Evolutionary conservation across 1,140 invertebrate genomes (phyloP).

Genomic region (Drosophila guanche): DNA sequence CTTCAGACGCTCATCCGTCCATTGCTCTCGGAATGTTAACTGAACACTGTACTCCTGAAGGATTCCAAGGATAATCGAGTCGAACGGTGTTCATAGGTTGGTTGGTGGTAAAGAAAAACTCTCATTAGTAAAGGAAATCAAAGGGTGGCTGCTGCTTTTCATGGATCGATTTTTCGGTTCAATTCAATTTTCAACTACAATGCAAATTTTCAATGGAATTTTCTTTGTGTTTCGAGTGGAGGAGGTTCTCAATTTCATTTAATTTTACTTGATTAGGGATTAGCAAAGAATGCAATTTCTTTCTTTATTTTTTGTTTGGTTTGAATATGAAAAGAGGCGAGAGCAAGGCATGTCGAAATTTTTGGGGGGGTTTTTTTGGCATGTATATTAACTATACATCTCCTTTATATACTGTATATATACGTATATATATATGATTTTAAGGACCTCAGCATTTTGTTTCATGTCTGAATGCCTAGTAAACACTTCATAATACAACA

Average conservation of each 20-base stretch:
- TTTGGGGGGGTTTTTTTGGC: slow-evolving; percentile 39
- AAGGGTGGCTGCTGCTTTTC: slow-evolving; percentile 13
- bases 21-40: slow-evolving; percentile 97
- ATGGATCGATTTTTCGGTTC: slow-evolving; percentile 33
- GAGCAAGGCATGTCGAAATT: slow-evolving; percentile 74
- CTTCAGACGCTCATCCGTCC: slow-evolving; percentile 95
- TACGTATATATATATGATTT: slow-evolving; percentile 34
- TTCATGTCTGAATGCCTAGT: slow-evolving; percentile 39
- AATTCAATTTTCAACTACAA: slow-evolving; percentile 72
- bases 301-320: slow-evolving; percentile 32
- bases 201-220: slow-evolving; percentile 69
- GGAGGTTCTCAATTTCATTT: slow-evolving; percentile 41
- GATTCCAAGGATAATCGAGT: slow-evolving; percentile 1
- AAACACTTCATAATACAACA: slow-evolving; percentile 60
- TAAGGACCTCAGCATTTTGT: slow-evolving; percentile 34
- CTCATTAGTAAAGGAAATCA: slow-evolving; percentile 61
- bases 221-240: slow-evolving; percentile 28
- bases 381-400: slow-evolving; percentile 48
- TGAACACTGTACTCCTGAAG: slow-evolving; percentile 96
- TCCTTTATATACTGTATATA: slow-evolving; percentile 45
- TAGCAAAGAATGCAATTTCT: slow-evolving; percentile 26
- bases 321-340: slow-evolving; percentile 54
- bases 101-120: slow-evolving; percentile 39
- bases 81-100: slow-evolving; percentile 55
- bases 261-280: slow-evolving; percentile 54